These are phyloP conservation scores for Hycleus phaleratus DNA, from an alignment of 1,140 invertebrate species.

Conservation along the genomic window DNA sequence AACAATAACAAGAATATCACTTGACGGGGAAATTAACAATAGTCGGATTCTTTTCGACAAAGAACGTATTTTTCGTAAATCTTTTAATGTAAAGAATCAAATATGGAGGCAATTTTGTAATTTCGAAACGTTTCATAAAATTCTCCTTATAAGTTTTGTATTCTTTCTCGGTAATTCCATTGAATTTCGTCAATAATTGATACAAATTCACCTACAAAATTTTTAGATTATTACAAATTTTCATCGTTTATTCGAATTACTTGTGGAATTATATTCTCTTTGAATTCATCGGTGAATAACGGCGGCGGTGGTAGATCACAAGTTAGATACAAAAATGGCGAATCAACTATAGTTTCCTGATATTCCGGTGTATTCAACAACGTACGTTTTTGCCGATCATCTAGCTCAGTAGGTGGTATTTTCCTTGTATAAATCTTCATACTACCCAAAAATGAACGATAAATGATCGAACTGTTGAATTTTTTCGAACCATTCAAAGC, in stretches of 20 bases:
- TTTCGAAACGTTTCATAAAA: slow-evolving; percentile 94
- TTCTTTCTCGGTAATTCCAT: slow-evolving; percentile 91
- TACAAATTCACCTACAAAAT: slow-evolving; percentile 78
- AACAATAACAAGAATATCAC: slow-evolving; percentile 46
- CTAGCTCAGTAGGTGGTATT: slow-evolving; percentile 87
- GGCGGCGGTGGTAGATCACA: slow-evolving; percentile 95
- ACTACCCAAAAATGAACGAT: slow-evolving; percentile 89
- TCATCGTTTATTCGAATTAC: slow-evolving; percentile 39
- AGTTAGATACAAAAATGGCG: slow-evolving; percentile 91
- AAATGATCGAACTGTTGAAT: slow-evolving; percentile 81
- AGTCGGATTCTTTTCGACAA: slow-evolving; percentile 98
- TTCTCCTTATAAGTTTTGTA: slow-evolving; percentile 99
- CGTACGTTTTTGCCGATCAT: slow-evolving; percentile 78
- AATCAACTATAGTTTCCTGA: slow-evolving; percentile 76
- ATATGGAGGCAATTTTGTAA: slow-evolving; percentile 91
- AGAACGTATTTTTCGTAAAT: slow-evolving; percentile 99
- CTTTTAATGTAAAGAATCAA: slow-evolving; percentile 96
- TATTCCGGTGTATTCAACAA: slow-evolving; percentile 80
- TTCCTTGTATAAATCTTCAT: slow-evolving; percentile 94
- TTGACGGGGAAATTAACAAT: slow-evolving; percentile 99
- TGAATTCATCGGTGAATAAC: slow-evolving; percentile 92
- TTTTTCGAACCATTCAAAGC: slow-evolving; percentile 85
- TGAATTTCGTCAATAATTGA: slow-evolving; percentile 90
- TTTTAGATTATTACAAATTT: too few relatives aligned
- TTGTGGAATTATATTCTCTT: slow-evolving; percentile 98